Conservation (phyloP, 1,140 invertebrate genomes). For the Bacillus rossius region DNA sequence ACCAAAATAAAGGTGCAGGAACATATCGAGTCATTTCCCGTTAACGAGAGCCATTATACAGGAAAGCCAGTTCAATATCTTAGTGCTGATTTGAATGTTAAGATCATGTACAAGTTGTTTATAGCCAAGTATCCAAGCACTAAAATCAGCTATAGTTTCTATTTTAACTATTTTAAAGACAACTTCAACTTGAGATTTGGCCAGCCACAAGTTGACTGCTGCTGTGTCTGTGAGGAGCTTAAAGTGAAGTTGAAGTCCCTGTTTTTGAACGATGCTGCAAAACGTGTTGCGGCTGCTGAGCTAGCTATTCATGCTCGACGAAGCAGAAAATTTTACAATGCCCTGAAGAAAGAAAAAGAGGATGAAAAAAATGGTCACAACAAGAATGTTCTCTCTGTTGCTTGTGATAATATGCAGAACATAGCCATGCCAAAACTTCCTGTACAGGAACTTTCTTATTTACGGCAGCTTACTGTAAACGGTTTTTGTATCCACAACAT, state of each 20-base stretch:
- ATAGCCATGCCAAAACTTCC: slow-evolving; percentile 25
- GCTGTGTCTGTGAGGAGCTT: slow-evolving; percentile 23
- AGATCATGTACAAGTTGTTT: no score
- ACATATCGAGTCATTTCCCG: no score
- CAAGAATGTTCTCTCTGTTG: slow-evolving; percentile 19
- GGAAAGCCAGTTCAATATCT: no score
- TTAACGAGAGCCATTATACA: no score
- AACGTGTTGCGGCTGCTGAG: slow-evolving; percentile 28
- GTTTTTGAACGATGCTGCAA: slow-evolving; percentile 20
- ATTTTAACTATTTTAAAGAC: no score
- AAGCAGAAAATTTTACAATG: slow-evolving; percentile 28
- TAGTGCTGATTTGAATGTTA: no score
- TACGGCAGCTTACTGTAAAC: slow-evolving; percentile 29
- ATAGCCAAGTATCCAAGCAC: no score
- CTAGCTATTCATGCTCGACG: slow-evolving; percentile 22
- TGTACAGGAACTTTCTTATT: slow-evolving; percentile 26
- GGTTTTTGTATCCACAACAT: slow-evolving; percentile 30
- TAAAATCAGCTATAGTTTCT: no score
- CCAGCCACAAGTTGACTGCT: slow-evolving; percentile 31
- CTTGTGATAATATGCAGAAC: slow-evolving; percentile 37
- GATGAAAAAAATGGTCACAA: slow-evolving; percentile 15
- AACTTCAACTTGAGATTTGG: no score
- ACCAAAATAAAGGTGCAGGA: no score
- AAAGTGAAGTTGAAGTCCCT: slow-evolving; percentile 7
- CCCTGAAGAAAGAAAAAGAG: slow-evolving; percentile 22